A percentile compares a stretch with the other conserved stretches of the same genome.
These are phyloP conservation scores for Centropyge bicolor DNA, from an alignment of 2,797 vertebrate genomes.

Conservation along the genomic window DNA sequence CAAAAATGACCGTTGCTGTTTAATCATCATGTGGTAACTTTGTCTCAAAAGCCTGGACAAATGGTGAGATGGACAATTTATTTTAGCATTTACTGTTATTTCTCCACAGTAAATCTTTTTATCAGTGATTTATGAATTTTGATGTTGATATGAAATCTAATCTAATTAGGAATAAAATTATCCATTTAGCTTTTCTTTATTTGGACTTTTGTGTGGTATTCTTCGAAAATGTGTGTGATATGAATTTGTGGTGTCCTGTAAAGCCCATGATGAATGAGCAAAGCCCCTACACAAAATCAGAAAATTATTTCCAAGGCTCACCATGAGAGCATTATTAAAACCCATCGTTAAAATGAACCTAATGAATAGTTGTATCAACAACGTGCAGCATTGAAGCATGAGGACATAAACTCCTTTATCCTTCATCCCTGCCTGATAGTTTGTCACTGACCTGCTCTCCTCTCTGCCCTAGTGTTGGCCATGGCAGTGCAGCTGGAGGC, in stretches of 20 bases:
- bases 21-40: neutral
- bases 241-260: neutral
- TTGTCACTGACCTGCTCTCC: slow-evolving; percentile 48
- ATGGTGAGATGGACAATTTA: neutral
- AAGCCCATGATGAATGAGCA: neutral
- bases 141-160: neutral
- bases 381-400: slow-evolving; percentile 5
- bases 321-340: neutral
- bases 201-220: neutral
- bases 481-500: slow-evolving; percentile 48
- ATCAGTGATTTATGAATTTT: neutral
- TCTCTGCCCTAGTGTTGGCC: slow-evolving; percentile 45
- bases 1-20: neutral
- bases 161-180: neutral
- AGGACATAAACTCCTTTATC: slow-evolving; percentile 49
- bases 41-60: neutral
- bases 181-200: neutral
- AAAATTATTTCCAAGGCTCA: neutral
- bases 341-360: neutral
- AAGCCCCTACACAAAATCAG: neutral
- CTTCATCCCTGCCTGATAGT: slow-evolving; percentile 39
- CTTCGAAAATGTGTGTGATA: neutral
- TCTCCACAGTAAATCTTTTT: neutral
- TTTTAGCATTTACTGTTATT: neutral
- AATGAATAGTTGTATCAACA: slow-evolving; percentile 12